Evolutionary conservation across 2,113 vertebrate genomes (phyloP).

Genomic region (Verasper variegatus): DNA sequence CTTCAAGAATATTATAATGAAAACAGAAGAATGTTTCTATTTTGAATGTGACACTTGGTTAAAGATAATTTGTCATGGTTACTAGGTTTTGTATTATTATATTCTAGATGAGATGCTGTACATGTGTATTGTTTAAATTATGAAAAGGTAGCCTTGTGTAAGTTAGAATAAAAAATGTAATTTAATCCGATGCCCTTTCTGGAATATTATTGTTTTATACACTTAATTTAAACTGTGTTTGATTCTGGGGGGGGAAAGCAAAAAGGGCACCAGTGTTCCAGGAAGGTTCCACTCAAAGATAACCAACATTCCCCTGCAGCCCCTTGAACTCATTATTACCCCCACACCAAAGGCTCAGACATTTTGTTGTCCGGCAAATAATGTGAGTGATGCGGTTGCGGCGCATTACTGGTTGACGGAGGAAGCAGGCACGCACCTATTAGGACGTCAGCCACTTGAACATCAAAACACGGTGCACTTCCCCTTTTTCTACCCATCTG

Average conservation of each 20-base stretch:
- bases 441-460: constrained; percentile 71
- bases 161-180: constrained; percentile 78
- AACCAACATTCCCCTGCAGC: constrained; percentile 41
- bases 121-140: constrained; percentile 85
- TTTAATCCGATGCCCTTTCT: constrained; percentile 67
- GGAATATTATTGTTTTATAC: constrained; percentile 49
- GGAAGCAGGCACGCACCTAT: constrained; percentile 60
- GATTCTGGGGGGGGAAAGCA: constrained; percentile 34
- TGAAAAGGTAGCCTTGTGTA: constrained; percentile 77
- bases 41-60: constrained; percentile 69
- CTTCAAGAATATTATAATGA: constrained; percentile 60
- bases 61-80: constrained; percentile 58
- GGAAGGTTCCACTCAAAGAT: constrained; percentile 69
- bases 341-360: constrained; percentile 58
- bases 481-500: constrained; percentile 45
- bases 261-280: constrained; percentile 50
- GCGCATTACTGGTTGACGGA: constrained; percentile 62
- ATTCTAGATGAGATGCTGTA: constrained; percentile 85
- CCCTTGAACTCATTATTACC: constrained; percentile 62
- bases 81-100: constrained; percentile 68
- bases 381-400: constrained; percentile 52
- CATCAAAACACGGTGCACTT: constrained; percentile 73
- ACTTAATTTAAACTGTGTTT: constrained; percentile 22
- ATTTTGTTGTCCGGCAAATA: constrained; percentile 55
- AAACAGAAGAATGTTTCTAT: constrained; percentile 79